Base-by-base conservation (phyloP, 1,140 invertebrate species). In the Pseudomyrmex dendroicus region DNA sequence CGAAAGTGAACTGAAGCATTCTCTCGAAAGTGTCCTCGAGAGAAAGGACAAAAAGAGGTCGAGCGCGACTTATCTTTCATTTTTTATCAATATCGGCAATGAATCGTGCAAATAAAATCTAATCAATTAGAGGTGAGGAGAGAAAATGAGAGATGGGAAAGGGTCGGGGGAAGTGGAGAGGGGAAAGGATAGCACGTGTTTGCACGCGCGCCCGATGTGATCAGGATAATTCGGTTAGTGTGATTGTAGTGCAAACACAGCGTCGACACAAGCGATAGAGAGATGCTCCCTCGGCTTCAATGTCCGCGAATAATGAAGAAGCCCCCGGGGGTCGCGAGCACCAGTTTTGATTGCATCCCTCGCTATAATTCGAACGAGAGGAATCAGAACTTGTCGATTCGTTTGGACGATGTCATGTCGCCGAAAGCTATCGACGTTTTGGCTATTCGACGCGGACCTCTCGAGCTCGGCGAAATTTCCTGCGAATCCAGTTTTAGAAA, bases 141-240 rank as follows among this genome's bases (percentile, higher is more conserved):
- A 9, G 35, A 25, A 56, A 48, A 25, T 15, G 57, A 52, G 56
- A 77, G 84, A 46, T 22, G 20, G 66, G 48, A 50, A 48, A 68
- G 48, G 54, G 56, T 56, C 15, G 35, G 12, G 52, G 80, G 35
- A 5, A 35, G 5, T 35, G 35, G 0, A 0, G 0, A 35, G 35
- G 35, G 7, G 7, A 35, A 35, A 35, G 35, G 59, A 20, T 35
- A 35, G 67, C 74, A 20, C 57, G 59, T 86, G 62, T 86, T 74
- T 84, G 61, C 77, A 46, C 77, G 78, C 61, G 48, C 56, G 67
- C 22, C 66, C 73, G 73, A 86, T 67, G 73, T 74, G 86, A 87
- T 87, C 86, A 80, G 77, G 85, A 86, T 84, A 87, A 87, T 73
- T 84, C 73, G 82, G 77, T 86, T 86, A 84, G 25, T 73, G 68